A percentile compares a stretch with the other conserved stretches of the same genome.
These are phyloP conservation scores for Scortum barcoo DNA, from an alignment of 2,113 vertebrate genomes.

Conservation along the genomic window DNA sequence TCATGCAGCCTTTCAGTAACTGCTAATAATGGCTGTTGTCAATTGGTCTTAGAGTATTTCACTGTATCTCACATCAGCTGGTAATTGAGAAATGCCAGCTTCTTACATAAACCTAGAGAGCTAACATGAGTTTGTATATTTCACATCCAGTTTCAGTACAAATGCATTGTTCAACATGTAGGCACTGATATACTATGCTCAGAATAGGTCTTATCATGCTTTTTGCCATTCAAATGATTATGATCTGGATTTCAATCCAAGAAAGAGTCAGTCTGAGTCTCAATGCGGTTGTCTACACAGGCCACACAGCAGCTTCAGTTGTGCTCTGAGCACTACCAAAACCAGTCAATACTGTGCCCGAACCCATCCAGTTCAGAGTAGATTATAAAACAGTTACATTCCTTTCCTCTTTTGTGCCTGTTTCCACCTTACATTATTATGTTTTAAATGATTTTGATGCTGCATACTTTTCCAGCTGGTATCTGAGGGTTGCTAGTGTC, in stretches of 20 bases:
- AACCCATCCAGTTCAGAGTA: not conserved
- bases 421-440: not conserved
- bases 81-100: not conserved
- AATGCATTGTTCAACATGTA: slow-evolving; percentile 8
- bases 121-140: not conserved
- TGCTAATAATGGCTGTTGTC: slow-evolving; percentile 22
- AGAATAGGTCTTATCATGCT: not conserved
- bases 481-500: slow-evolving; percentile 2
- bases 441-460: too few species aligned
- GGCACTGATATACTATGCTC: not conserved
- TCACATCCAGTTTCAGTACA: not conserved
- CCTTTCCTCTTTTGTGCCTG: not conserved
- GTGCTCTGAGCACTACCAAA: not conserved
- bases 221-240: not conserved
- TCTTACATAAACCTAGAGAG: not conserved
- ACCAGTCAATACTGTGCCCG: not conserved
- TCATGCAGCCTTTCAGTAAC: slow-evolving; percentile 36
- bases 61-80: slow-evolving; percentile 18
- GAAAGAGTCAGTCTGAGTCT: too few species aligned
- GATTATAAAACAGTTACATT: too few species aligned
- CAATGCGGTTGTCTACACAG: not conserved
- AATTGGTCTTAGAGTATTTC: slow-evolving; percentile 14
- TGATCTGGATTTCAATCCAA: slow-evolving; percentile 17
- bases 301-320: not conserved
- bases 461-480: not conserved